Percentiles rank a stretch among this genome's conserved stretches.
These are phyloP conservation scores for Leptodactylus fuscus DNA, from an alignment of 2,113 vertebrate species.

Conservation along the genomic window DNA sequence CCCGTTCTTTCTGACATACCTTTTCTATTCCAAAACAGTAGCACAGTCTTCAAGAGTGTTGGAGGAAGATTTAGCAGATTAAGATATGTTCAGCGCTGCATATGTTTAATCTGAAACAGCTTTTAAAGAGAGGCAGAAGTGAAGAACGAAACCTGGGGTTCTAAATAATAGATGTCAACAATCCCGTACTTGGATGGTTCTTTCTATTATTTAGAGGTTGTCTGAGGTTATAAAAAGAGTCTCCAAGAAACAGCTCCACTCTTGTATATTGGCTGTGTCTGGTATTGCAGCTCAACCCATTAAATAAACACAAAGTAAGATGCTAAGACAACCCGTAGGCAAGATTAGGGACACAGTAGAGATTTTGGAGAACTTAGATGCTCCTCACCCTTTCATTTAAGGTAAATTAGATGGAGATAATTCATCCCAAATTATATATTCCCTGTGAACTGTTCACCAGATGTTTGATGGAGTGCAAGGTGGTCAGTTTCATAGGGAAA, in stretches of 20 bases:
- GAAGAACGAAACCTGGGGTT: neutral
- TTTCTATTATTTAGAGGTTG: neutral
- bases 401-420: neutral
- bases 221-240: neutral
- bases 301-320: neutral
- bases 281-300: neutral
- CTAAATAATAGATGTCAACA: constrained; percentile 23
- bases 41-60: constrained; percentile 53
- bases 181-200: neutral
- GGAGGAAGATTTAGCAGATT: constrained; percentile 63
- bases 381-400: neutral
- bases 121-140: neutral
- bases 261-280: neutral
- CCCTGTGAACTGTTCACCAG: too few species aligned
- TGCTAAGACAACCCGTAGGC: neutral
- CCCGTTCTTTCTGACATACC: constrained; percentile 57
- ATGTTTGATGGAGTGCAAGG: too few species aligned
- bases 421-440: too few species aligned
- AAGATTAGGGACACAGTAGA: neutral
- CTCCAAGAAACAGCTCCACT: neutral
- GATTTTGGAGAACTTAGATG: neutral
- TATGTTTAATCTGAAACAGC: constrained; percentile 51
- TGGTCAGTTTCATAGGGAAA: too few species aligned
- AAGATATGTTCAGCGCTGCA: constrained; percentile 64
- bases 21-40: constrained; percentile 65